Evolutionary conservation across 2,888 invertebrate species (phyloP).

Genomic region (Eristalis pertinax): DNA sequence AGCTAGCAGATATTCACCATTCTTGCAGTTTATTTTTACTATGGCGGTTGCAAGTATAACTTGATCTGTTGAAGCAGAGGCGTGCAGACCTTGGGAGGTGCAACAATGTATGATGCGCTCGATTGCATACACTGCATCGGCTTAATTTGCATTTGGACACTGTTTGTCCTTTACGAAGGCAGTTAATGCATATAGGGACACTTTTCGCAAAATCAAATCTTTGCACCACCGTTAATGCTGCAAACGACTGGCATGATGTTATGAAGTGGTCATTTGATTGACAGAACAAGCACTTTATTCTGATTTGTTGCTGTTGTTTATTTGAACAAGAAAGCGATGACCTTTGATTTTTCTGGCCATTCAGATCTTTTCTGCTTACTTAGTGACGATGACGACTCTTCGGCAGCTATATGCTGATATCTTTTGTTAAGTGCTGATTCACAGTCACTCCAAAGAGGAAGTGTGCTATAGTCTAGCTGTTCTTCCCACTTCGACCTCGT

Average conservation of each 20-base stretch:
- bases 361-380: not conserved
- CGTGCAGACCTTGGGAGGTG: too few relatives aligned
- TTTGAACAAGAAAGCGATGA: constrained; percentile 2
- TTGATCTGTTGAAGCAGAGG: too few relatives aligned
- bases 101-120: too few relatives aligned
- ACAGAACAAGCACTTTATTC: constrained; percentile 2
- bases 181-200: constrained; percentile 47
- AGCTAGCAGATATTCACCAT: not conserved
- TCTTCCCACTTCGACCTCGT: constrained; percentile 50
- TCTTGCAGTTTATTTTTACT: too few relatives aligned
- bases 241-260: constrained; percentile 1
- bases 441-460: constrained; percentile 54
- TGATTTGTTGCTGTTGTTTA: not conserved
- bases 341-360: not conserved
- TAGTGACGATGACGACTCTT: not conserved
- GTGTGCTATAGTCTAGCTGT: constrained; percentile 40
- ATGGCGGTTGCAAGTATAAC: too few relatives aligned
- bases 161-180: constrained; percentile 52
- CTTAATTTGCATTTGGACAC: constrained; percentile 28
- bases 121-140: too few relatives aligned
- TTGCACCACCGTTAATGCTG: constrained; percentile 13
- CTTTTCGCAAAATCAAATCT: constrained; percentile 37
- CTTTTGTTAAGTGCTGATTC: constrained; percentile 45
- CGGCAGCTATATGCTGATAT: not conserved
- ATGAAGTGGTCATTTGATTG: constrained; percentile 4